phyloP scores from a whole-genome alignment of 23 tunicate species.

The Styela clava region DNA sequence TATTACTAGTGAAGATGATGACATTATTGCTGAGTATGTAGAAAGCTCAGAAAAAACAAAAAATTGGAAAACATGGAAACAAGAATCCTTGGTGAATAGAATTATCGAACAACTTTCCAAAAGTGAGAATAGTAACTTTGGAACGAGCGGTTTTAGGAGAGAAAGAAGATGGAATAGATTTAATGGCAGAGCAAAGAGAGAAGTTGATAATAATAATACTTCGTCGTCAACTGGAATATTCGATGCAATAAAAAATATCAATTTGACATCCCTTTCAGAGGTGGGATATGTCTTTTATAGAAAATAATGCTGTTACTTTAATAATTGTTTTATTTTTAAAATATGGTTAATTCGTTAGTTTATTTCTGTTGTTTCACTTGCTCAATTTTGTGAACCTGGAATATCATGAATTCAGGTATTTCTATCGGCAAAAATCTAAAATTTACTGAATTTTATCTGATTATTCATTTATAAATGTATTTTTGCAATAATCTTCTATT shows the following conservation, averaged over 20 bases:
- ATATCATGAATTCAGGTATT: too few species aligned
- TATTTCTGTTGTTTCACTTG: too few species aligned
- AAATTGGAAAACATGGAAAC: constrained; percentile 49
- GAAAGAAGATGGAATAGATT: not conserved
- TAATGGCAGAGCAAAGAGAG: not conserved
- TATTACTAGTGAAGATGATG: constrained; percentile 5
- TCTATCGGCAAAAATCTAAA: too few species aligned
- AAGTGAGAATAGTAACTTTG: not conserved
- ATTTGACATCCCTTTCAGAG: not conserved
- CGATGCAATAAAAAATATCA: constrained; percentile 9
- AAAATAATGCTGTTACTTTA: too few species aligned
- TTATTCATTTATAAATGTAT: too few species aligned
- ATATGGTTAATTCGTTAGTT: too few species aligned
- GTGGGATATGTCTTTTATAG: too few species aligned
- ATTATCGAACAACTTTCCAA: constrained; percentile 17
- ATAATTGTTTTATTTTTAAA: too few species aligned
- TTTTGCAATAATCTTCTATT: too few species aligned
- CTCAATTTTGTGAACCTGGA: too few species aligned
- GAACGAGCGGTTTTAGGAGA: not conserved
- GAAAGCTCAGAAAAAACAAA: constrained; percentile 30
- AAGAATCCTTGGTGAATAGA: constrained; percentile 1
- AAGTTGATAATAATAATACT: not conserved
- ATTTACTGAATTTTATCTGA: too few species aligned
- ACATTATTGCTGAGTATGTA: constrained; percentile 28
- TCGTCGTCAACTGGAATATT: not conserved